Base-by-base conservation (phyloP, 1,140 invertebrate species). In the Bombus balteatus region DNA sequence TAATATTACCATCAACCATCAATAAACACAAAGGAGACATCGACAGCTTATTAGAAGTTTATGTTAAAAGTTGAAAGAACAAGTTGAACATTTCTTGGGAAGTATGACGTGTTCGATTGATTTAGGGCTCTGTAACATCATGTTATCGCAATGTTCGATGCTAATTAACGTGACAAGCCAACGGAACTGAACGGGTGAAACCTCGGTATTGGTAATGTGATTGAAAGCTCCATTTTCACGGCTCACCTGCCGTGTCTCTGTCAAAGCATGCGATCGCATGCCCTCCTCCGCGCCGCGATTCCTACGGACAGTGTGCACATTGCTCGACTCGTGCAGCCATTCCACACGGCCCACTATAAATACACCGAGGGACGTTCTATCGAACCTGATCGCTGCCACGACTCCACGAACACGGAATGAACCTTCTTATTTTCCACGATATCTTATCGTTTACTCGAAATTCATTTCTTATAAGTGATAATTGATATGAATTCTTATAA, bases 281-380 rank as follows among this genome's bases (percentile, higher is more conserved):
- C 37, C 37, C 37, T 22, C 70, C 70, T 41, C 34, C 37, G 70
- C 70, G 6, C 34, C 25, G 71, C 39, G 39, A 43, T 22, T 43
- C 71, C 39, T 73, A 37, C 71, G 25, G 28, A 73, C n/a, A 41
- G 39, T 72, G 70, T 12, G 37, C 39, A n/a, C 70, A 72, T 39
- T 41, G 37, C 32, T 13, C 34, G 28, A 47, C 41, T 53, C 28
- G 73, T 75, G 47, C 73, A 53, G 8, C n/a, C 43, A 71, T 22
- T 39, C 13, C 32, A 68, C 66, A 68, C 66, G 34, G 8, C 32
- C 8, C 66, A 68, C 66, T 39, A 71, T 71, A 71, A 70, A 70
- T 71, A 71, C 12, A 71, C 22, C 68, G 68, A 71, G 68, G 34
- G 68, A 71, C 34, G 68, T 71, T 25, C 37, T 71, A 71, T 71